Conservation (phyloP, 64 coral and sea anemone genomes). For the Pocillopora damicornis region DNA sequence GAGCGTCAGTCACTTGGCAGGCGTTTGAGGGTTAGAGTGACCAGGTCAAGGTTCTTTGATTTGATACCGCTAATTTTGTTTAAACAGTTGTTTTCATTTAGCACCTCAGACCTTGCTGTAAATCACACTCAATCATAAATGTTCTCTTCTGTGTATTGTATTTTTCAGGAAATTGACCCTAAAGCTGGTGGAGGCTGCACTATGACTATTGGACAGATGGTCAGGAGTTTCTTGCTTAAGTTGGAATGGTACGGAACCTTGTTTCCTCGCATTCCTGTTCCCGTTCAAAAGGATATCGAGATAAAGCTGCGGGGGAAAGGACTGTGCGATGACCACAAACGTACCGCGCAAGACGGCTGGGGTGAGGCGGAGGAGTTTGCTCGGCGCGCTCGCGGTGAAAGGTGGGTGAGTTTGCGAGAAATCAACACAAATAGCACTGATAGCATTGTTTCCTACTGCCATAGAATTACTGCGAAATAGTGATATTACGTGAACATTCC, state of each 20-base stretch:
- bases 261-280: constrained; percentile 97
- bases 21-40: too few relatives aligned
- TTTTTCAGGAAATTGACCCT: constrained; percentile 77
- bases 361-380: constrained; percentile 67
- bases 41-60: too few relatives aligned
- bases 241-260: constrained; percentile 95
- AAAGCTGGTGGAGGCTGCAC: constrained; percentile 89
- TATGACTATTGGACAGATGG: constrained; percentile 94
- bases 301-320: constrained; percentile 54
- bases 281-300: constrained; percentile 87
- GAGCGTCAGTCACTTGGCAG: too few relatives aligned
- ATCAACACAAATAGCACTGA: neutral
- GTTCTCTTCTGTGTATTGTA: constrained; percentile 16
- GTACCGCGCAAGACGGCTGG: constrained; percentile 83
- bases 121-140: neutral
- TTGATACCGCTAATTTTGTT: too few relatives aligned
- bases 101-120: too few relatives aligned
- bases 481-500: too few relatives aligned
- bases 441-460: neutral
- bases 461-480: too few relatives aligned
- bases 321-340: constrained; percentile 87
- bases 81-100: too few relatives aligned
- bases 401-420: constrained; percentile 15
- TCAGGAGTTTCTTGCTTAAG: constrained; percentile 92
- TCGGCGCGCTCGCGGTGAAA: constrained; percentile 26